Conservation (phyloP, 2,113 vertebrate genomes). For the Daubentonia madagascariensis region DNA sequence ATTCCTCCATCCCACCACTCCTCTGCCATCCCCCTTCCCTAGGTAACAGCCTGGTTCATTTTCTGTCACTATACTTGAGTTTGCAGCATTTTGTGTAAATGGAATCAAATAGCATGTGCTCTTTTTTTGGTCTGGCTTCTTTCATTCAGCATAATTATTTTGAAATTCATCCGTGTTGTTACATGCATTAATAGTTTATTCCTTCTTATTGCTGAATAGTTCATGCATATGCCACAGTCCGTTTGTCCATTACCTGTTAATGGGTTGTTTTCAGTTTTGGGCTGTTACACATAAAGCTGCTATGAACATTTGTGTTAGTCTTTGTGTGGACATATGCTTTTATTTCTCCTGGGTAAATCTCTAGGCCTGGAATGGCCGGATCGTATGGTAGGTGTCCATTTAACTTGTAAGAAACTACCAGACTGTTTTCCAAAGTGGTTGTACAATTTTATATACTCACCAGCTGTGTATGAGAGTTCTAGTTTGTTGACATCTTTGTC, state of each 20-base stretch:
- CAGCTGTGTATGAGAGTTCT: not conserved
- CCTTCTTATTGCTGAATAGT: not conserved
- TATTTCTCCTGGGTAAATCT: not conserved
- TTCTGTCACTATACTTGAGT: not conserved
- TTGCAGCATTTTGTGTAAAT: not conserved
- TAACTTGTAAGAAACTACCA: slow-evolving; percentile 10
- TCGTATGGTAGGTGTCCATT: not conserved
- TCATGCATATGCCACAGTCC: not conserved
- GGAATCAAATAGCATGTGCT: not conserved
- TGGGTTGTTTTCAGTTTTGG: not conserved
- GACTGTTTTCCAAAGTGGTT: slow-evolving; percentile 12
- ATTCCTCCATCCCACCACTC: not conserved
- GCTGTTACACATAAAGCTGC: not conserved
- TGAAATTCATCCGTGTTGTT: not conserved
- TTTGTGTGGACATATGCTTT: slow-evolving; percentile 16
- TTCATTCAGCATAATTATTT: not conserved
- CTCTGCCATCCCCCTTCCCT: not conserved
- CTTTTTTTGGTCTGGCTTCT: not conserved
- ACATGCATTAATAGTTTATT: not conserved
- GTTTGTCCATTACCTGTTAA: not conserved
- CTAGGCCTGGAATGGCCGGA: not conserved
- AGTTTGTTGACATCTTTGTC: not conserved
- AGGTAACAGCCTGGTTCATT: not conserved
- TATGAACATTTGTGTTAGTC: not conserved
- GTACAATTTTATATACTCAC: not conserved